Base-by-base conservation (phyloP, 2,797 vertebrate species). In the Melanotaenia boesemani region DNA sequence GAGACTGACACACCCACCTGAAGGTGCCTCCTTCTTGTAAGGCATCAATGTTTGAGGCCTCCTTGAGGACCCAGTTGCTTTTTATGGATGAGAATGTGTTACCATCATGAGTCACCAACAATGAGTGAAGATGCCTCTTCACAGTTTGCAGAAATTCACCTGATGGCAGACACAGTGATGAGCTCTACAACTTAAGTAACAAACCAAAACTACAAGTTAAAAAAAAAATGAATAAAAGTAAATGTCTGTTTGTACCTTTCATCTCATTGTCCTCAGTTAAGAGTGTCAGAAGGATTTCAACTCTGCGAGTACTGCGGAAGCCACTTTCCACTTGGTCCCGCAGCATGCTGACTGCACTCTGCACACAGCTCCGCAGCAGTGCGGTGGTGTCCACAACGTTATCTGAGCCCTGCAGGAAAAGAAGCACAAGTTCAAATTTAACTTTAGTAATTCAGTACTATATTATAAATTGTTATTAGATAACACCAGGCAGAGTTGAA, bases 21-120 rank as follows among this genome's bases (percentile, higher is more conserved):
- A 99, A 99, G 3, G 98, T 99, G 15, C 97, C 97, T 1, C 96
- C 97, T 92, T 99, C 98, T 90, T 98, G 98, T 24, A 99, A 90
- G 1, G 97, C 96, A 37, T 94, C 93, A n/a, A 96, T 95, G 84
- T 97, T 97, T 34, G 93, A 95, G 18, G 98, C 98, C 70, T 95
- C 97, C 62, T 94, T 94, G 15, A 94, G 85, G 59, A 99, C 96
- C 98, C 98, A 99, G 76, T 94, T 95, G 63, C 81, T 94, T 12
- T 94, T 95, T 26, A 90, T 88, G 4, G 91, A 69, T 6, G 86
- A 71, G 30, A 81, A 55, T 0, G 81, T 48, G 71, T 88, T 93
- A 39, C 94, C 92, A 44, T 98, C 97, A 24, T 94, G 94, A 70
- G 81, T 89, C 30, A 60, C 88, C 69, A 99, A 82, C 64, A 98